Base-by-base conservation (phyloP, 2,113 vertebrate species). In the Stegostoma tigrinum region DNA sequence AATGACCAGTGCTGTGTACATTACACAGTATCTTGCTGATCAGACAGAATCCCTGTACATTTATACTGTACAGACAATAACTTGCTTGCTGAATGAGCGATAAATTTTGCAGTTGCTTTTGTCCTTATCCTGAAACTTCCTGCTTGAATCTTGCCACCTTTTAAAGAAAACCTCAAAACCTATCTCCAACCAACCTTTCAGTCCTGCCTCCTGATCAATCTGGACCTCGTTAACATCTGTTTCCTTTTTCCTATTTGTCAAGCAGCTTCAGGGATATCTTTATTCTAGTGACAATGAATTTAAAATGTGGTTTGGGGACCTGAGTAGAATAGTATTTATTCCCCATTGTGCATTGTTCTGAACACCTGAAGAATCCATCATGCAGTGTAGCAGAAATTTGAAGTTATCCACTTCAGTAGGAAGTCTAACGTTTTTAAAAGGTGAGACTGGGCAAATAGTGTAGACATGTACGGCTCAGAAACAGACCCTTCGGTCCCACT, bases 201-300 rank as follows among this genome's bases (percentile, higher is more conserved):
- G 34, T 66, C n/a, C 34, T 66, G 89, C 17, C 34, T 64, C 17
- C 61, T 67, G 66, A 66, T 93, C 89, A 66, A 19, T 66, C 89
- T n/a, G 17, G 42, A 23, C n/a, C 89, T 93, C 21, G 34, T 6
- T 38, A n/a, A 34, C 89, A 93, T 93, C 61, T 93, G 89, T 67
- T 93, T 93, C 61, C 89, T 93, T 93, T 93, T n/a, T 64, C 89
- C 89, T 38, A n/a, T 90, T 61, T 91, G 87, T 61, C 10, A 91
- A 91, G 30, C n/a, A 38, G 17, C 61, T n/a, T 93, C 61, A 23
- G 61, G 38, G 7, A 38, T 6, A 8, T 93, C 34, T 93, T 38
- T 64, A 21, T 19, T 23, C 61, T 64, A 64, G 34, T 30, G 34
- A 17, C 89, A n/a, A n/a, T 42, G 21, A 21, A 83, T n/a, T 38